Evolutionary conservation across 2,888 invertebrate species (phyloP).

Genomic region (Drosophila rellima): DNA sequence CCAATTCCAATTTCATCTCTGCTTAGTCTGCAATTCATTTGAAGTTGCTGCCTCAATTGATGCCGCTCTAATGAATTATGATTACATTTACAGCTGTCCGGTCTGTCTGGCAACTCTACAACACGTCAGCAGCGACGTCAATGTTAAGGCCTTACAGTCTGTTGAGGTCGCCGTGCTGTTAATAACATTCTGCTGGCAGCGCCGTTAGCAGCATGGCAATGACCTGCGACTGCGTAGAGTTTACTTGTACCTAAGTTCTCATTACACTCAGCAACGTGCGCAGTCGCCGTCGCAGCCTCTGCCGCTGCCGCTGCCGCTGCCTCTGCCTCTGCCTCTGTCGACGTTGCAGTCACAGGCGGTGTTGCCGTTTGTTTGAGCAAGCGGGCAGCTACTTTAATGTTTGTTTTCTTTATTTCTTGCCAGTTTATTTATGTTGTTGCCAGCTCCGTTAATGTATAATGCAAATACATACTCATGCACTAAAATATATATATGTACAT

Average conservation of each 20-base stretch:
- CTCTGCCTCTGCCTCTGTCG: conserved; percentile 11
- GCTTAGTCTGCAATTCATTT: conserved; percentile 53
- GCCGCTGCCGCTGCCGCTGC: not conserved
- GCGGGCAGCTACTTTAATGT: conserved; percentile 63
- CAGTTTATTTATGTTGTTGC: conserved; percentile 40
- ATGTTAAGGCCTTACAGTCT: conserved; percentile 37
- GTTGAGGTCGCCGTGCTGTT: conserved; percentile 37
- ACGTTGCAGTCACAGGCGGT: not conserved
- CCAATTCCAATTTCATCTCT: conserved; percentile 26
- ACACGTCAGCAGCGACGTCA: conserved; percentile 26
- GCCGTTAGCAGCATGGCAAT: conserved; percentile 74
- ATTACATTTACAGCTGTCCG: conserved; percentile 49
- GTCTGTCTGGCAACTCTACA: conserved; percentile 54
- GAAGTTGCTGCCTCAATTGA: conserved; percentile 66
- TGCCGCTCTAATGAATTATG: conserved; percentile 74
- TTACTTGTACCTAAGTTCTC: conserved; percentile 71
- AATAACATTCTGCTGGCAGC: conserved; percentile 44
- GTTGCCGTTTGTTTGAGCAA: conserved; percentile 37
- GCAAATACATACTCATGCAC: conserved; percentile 61
- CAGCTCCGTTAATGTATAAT: conserved; percentile 75
- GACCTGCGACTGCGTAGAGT: conserved; percentile 77
- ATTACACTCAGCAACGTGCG: conserved; percentile 58
- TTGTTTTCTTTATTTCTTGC: conserved; percentile 76
- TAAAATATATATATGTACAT: no score
- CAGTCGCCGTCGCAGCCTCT: conserved; percentile 21